A percentile compares a stretch with the other conserved stretches of the same genome.
phyloP scores from a whole-genome alignment of 2,113 vertebrate genomes.

The Eulemur rufifrons region DNA sequence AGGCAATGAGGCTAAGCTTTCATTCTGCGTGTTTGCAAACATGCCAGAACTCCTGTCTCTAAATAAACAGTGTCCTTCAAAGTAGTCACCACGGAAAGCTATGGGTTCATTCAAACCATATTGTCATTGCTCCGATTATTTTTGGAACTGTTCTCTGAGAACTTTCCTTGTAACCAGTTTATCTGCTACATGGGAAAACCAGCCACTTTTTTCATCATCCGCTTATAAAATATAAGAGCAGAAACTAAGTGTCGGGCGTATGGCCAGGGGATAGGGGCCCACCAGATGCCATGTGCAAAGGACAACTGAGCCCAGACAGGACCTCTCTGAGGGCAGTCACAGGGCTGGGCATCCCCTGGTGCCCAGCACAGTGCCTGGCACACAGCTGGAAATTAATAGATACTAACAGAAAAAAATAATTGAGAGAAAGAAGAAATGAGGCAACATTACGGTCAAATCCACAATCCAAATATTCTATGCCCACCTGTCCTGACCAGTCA shows the following conservation, averaged over 20 bases:
- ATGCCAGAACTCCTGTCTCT: neutral
- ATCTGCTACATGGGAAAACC: neutral
- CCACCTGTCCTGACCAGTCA: rapidly evolving
- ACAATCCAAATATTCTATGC: rapidly evolving
- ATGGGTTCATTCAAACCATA: neutral
- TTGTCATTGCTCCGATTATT: neutral
- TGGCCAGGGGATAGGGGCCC: neutral
- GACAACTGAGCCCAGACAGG: neutral
- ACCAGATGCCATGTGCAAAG: neutral
- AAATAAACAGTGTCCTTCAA: neutral
- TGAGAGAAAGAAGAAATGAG: neutral
- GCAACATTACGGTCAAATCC: neutral
- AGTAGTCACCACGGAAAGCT: neutral
- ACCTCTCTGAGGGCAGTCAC: neutral
- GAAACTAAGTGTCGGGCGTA: neutral
- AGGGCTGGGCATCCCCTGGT: neutral
- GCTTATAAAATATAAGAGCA: neutral
- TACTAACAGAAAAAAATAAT: neutral
- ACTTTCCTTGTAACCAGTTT: neutral
- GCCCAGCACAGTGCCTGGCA: neutral
- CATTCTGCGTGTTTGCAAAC: neutral
- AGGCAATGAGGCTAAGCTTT: neutral
- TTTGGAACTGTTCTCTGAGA: neutral
- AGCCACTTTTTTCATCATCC: neutral
- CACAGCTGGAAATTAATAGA: neutral